Evolutionary conservation across 2,888 invertebrate species (phyloP).

Genomic region (Rhagium mordax): DNA sequence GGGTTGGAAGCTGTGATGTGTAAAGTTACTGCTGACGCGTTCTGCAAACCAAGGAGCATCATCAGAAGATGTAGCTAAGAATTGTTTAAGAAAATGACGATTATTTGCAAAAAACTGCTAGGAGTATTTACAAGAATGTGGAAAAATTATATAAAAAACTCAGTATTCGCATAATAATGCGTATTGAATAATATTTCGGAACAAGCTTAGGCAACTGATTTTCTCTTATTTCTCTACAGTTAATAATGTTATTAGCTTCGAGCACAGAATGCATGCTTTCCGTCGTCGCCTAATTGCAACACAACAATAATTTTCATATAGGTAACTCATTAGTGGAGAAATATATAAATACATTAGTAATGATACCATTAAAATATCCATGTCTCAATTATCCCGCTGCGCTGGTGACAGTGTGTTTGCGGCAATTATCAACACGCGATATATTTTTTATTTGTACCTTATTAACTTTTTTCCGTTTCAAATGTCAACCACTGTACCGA

Average conservation of each 20-base stretch:
- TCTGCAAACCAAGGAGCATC: no score
- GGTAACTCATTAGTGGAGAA: constrained; percentile 28
- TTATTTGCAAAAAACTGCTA: no score
- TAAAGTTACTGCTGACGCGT: no score
- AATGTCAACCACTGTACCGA: constrained; percentile 5
- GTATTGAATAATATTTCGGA: no score
- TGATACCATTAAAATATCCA: constrained; percentile 32
- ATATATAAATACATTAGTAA: constrained; percentile 30
- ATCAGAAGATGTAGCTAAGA: no score
- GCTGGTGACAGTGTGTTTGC: constrained; percentile 31
- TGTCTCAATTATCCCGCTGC: constrained; percentile 30
- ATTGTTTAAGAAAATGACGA: no score
- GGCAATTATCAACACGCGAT: constrained; percentile 56
- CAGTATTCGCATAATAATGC: no score
- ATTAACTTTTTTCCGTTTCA: constrained; percentile 10
- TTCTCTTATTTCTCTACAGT: background rate
- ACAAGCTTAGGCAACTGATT: no score
- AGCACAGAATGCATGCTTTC: background rate
- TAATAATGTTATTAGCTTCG: background rate
- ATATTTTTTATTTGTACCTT: constrained; percentile 3
- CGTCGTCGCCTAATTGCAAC: constrained; percentile 15
- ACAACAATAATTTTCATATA: constrained; percentile 32
- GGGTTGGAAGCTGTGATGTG: no score
- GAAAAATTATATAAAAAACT: no score
- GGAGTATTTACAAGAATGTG: no score